Conservation (phyloP, 2,113 vertebrate genomes). For the Pelodiscus sinensis region DNA sequence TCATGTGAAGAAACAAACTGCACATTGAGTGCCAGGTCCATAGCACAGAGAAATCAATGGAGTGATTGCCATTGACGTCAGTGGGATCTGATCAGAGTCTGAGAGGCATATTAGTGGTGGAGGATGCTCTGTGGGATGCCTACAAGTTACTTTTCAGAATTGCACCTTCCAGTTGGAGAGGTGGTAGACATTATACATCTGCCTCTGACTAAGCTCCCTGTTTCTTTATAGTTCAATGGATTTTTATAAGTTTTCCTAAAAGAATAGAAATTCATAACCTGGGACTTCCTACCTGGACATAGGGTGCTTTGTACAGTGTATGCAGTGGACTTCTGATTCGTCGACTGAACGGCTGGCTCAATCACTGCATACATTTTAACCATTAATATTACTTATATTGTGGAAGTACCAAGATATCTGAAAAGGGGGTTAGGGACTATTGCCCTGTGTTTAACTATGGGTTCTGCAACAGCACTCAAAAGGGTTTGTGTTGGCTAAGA, state of each 20-base stretch:
- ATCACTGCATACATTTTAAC: not conserved
- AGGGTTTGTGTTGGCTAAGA: not conserved
- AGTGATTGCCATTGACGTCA: not conserved
- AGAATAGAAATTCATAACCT: not conserved
- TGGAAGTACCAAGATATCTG: not conserved
- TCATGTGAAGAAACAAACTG: no score
- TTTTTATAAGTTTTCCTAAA: not conserved
- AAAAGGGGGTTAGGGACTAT: not conserved
- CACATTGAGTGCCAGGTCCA: not conserved
- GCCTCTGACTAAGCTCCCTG: not conserved
- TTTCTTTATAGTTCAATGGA: not conserved
- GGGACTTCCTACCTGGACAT: not conserved
- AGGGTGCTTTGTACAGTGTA: not conserved
- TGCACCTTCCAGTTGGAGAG: not conserved
- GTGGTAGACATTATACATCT: no score
- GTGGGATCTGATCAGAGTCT: not conserved
- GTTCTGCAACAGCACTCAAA: not conserved
- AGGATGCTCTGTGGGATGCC: not conserved
- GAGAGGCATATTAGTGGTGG: not conserved
- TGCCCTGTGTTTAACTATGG: not conserved
- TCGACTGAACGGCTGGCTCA: not conserved
- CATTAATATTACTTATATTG: not conserved
- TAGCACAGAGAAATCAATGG: not conserved
- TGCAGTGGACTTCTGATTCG: not conserved
- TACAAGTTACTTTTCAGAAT: not conserved